A percentile compares a stretch with the other conserved stretches of the same genome.
Conservation (phyloP, 2,113 vertebrate genomes). For the Oryzias celebensis region DNA sequence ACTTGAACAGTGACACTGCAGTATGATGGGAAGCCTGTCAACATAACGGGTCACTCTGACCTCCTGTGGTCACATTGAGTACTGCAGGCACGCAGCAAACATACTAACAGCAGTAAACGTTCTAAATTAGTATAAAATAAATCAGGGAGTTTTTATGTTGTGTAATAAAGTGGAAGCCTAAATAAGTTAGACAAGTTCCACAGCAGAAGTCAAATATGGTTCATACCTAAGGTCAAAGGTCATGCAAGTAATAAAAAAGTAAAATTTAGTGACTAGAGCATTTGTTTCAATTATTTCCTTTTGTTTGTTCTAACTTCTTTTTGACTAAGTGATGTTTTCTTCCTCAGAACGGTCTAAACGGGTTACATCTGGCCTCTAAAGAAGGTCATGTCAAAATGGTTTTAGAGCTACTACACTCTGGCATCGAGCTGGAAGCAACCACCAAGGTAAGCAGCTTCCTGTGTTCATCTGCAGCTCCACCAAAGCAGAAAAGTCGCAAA, state of each 20-base stretch:
- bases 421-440: constrained; percentile 90
- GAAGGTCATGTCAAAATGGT: constrained; percentile 99
- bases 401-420: constrained; percentile 89
- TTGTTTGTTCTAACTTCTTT: constrained; percentile 13
- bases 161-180: no score
- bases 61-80: constrained; percentile 46
- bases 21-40: constrained; percentile 37
- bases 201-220: no score
- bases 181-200: no score
- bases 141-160: no score
- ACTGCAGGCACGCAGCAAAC: constrained; percentile 32
- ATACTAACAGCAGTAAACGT: neutral
- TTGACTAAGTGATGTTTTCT: constrained; percentile 16
- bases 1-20: constrained; percentile 65
- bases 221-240: no score
- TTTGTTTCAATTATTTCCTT: neutral
- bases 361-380: constrained; percentile 95
- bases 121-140: no score
- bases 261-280: no score
- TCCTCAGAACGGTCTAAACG: constrained; percentile 92
- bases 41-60: constrained; percentile 37
- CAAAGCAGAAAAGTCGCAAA: no score
- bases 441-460: constrained; percentile 84
- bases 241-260: no score
- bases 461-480: neutral